Base-by-base conservation (phyloP, 2,113 vertebrate species). In the Daphoenositta chrysoptera region DNA sequence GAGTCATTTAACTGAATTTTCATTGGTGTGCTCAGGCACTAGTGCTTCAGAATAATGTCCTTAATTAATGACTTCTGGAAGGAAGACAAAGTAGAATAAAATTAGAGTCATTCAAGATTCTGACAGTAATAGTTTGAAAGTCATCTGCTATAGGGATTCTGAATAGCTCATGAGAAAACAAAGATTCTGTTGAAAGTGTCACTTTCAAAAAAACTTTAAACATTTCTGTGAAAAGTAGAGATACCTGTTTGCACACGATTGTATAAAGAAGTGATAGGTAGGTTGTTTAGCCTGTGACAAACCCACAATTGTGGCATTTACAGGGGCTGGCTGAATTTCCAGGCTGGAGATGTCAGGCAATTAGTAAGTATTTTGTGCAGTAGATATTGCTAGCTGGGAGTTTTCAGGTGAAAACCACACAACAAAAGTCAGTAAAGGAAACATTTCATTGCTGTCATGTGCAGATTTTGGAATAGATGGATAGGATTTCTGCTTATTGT, bases 41-140 rank as follows among this genome's bases (percentile, higher is more conserved):
- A 92, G n/a, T 88, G 39, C 58, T 89, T 93, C 65, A 94, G 77
- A 92, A 76, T 95, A 87, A 94, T 60, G 93, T 73, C 88, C 87
- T 54, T 73, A 87, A 90, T 82, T 92, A 94, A 90, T 77, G 86
- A 57, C 13, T 89, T 80, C 27, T 89, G 89, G 56, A 87, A 93
- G 61, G 70, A 93, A 93, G 51, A 66, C 63, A 93, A 78, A 95
- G 39, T 42, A 92, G 58, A 94, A 72, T 93, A 70, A 80, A 40
- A 87, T 90, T 93, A 90, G 48, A 88, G 71, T 79, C 1, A 69
- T 37, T 93, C 87, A 90, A 87, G 72, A 39, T 47, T 91, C n/a
- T 93, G 89, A 79, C 91, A 93, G 40, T 64, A 58, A 54, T 58
- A 54, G 77, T 91, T 80, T 61, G 76, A 81, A 87, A 90, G 54